Percentiles rank a stretch among this genome's conserved stretches.
phyloP scores from a whole-genome alignment of 2,888 invertebrate genomes.

The Chrysodeixis includens region DNA sequence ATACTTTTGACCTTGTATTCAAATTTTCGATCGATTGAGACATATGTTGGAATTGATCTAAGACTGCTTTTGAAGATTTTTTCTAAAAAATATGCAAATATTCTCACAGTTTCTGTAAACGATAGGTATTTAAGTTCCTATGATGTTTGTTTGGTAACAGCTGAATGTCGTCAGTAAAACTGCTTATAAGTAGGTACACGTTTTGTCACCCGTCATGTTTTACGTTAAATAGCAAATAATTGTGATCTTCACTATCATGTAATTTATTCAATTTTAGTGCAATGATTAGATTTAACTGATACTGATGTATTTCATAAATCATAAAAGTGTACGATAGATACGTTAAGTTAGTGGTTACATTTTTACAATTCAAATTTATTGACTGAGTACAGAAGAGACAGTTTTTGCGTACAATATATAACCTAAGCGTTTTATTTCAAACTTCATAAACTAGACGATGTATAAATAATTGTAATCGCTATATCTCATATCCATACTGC shows the following conservation, averaged over 20 bases:
- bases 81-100: slow-evolving; percentile 67
- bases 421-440: slow-evolving; percentile 76
- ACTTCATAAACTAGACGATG: slow-evolving; percentile 75
- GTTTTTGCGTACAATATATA: slow-evolving; percentile 80
- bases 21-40: slow-evolving; percentile 64
- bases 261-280: slow-evolving; percentile 89
- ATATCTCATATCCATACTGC: slow-evolving; percentile 80
- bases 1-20: slow-evolving; percentile 59
- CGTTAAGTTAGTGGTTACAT: slow-evolving; percentile 80
- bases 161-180: slow-evolving; percentile 65
- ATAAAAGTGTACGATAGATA: slow-evolving; percentile 81
- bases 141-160: slow-evolving; percentile 58
- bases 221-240: slow-evolving; percentile 71
- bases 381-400: slow-evolving; percentile 82
- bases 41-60: slow-evolving; percentile 86
- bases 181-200: slow-evolving; percentile 69
- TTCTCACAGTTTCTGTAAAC: slow-evolving; percentile 66
- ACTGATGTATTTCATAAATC: slow-evolving; percentile 78
- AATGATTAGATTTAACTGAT: slow-evolving; percentile 87
- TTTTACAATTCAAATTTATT: slow-evolving; percentile 82
- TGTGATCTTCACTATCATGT: slow-evolving; percentile 83
- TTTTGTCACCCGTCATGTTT: slow-evolving; percentile 63
- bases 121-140: slow-evolving; percentile 73
- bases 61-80: slow-evolving; percentile 84
- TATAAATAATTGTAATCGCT: slow-evolving; percentile 79